Conservation (phyloP, 2,888 invertebrate species). For the Graphium colonna region DNA sequence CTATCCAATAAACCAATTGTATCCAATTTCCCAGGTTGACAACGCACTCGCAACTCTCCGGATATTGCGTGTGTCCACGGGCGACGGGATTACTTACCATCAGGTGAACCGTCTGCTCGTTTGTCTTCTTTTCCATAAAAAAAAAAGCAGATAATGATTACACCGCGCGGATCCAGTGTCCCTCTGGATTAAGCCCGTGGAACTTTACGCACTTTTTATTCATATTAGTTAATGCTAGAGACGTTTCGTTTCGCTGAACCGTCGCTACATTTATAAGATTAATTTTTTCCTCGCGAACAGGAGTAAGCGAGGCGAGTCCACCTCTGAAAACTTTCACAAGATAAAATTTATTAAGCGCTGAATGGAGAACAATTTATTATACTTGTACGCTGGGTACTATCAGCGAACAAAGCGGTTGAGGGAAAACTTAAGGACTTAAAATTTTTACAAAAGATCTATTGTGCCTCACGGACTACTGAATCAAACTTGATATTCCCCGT, state of each 20-base stretch:
- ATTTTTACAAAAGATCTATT: constrained; percentile 19
- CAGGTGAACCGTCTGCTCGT: too few relatives aligned
- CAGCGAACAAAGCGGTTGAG: constrained; percentile 13
- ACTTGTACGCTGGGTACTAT: constrained; percentile 5
- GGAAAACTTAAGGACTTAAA: constrained; percentile 12
- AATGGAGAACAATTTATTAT: constrained; percentile 11
- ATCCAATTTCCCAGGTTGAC: too few relatives aligned
- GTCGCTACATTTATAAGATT: background rate
- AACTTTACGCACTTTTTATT: too few relatives aligned
- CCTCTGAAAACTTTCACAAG: background rate
- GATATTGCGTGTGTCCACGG: too few relatives aligned
- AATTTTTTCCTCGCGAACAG: background rate
- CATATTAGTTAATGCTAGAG: background rate
- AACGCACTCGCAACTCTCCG: too few relatives aligned
- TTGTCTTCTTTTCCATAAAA: too few relatives aligned
- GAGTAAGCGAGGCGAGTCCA: background rate
- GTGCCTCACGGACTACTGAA: constrained; percentile 8
- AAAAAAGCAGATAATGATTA: background rate
- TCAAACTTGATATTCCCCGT: constrained; percentile 11
- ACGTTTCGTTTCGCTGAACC: background rate
- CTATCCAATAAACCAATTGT: too few relatives aligned
- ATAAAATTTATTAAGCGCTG: constrained; percentile 2
- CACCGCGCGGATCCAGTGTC: background rate
- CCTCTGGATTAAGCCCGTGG: background rate
- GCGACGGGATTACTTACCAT: too few relatives aligned